Evolutionary conservation across 2,888 invertebrate species (phyloP).

Genomic region (Ornithoptera alexandrae): DNA sequence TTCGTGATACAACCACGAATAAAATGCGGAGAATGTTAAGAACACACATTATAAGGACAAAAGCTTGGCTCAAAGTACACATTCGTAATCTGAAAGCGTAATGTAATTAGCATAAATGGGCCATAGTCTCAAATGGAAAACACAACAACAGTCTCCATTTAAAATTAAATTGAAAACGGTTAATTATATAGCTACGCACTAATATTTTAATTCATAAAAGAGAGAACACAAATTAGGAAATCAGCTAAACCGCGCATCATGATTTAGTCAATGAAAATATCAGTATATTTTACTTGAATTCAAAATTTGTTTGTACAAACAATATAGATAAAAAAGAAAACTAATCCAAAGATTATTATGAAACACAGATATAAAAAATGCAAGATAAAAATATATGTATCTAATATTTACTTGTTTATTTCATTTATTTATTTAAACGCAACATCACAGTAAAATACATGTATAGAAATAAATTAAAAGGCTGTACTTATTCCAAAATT

Average conservation of each 20-base stretch:
- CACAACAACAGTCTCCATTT: constrained; percentile 1
- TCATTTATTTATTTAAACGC: too few species aligned
- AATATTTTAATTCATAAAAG: neutral
- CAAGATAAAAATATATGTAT: too few species aligned
- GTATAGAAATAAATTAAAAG: too few species aligned
- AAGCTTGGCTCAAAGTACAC: neutral
- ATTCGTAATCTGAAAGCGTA: constrained; percentile 11
- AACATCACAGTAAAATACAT: too few species aligned
- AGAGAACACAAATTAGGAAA: neutral
- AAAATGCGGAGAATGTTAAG: neutral
- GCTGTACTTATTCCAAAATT: too few species aligned
- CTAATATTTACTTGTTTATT: too few species aligned
- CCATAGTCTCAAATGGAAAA: neutral
- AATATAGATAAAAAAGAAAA: too few species aligned
- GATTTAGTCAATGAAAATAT: neutral
- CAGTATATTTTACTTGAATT: too few species aligned
- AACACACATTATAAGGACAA: constrained; percentile 5
- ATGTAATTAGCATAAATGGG: constrained; percentile 3
- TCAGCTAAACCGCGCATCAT: neutral
- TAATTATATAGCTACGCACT: neutral
- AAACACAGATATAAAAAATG: too few species aligned
- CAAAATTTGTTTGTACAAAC: too few species aligned
- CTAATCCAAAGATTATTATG: too few species aligned
- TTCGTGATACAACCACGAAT: neutral
- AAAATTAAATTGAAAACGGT: constrained; percentile 7